Base-by-base conservation (phyloP, 2,797 vertebrate species). In the Notolepis coatsorum region DNA sequence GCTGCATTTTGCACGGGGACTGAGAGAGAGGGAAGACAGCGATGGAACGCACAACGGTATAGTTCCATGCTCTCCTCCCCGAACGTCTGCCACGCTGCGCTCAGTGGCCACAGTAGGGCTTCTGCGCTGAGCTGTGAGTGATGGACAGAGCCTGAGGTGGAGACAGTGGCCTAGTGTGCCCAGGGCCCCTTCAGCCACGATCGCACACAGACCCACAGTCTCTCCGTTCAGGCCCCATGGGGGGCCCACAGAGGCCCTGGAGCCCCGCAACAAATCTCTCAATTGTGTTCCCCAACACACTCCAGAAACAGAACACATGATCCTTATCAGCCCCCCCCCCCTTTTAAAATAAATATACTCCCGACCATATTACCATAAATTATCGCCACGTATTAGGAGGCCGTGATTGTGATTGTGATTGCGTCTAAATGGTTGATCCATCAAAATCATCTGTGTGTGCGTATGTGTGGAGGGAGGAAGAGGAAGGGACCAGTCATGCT, bases 111-210 rank as follows among this genome's bases (percentile, higher is more conserved):
- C n/a, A n/a, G n/a, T n/a, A n/a, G n/a, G n/a, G n/a, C n/a, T n/a
- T n/a, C n/a, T n/a, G n/a, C n/a, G n/a, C n/a, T n/a, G n/a, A n/a
- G n/a, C n/a, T n/a, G n/a, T 54, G 54, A 23, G 55, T 84, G 86
- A 87, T 75, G 79, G 81, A 84, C 75, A 12, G 39, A 67, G 79
- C 70, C 59, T 5, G 55, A 75, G 65, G 70, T 49, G 20, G 65
- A 85, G 75, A 90, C 87, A 86, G 79, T 80, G 77, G 73, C 37
- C 59, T 74, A 75, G 68, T 88, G 82, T 88, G 67, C 61, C 73
- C 15, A 50, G 23, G 61, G 33, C 41, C 54, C 49, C 39, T 17
- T 30, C 38, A 61, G 43, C 55, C 37, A 12, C 23, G 7, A 42
- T 64, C 59, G 63, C 55, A 42, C 47, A 55, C 61, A 41, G 43